phyloP scores from a whole-genome alignment of 1,140 invertebrate species.

The Halyomorpha halys region DNA sequence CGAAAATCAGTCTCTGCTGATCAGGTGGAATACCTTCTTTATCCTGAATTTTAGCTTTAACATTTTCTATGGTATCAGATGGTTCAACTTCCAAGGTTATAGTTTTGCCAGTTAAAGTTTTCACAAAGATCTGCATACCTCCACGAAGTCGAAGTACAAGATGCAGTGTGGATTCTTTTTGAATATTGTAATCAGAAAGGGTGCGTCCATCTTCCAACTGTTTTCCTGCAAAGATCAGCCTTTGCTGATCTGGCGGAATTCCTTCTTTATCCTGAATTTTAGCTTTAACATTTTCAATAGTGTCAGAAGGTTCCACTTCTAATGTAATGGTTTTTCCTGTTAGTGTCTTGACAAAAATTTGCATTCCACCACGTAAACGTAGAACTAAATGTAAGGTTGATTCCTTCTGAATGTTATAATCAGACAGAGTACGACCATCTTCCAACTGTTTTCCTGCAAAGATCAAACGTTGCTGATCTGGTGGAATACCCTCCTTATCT shows the following conservation, averaged over 20 bases:
- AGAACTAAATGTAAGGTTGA: slow-evolving; percentile 67
- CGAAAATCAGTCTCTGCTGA: slow-evolving; percentile 48
- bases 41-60: slow-evolving; percentile 68
- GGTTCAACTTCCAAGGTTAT: slow-evolving; percentile 60
- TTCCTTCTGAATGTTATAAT: slow-evolving; percentile 70
- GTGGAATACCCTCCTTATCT: slow-evolving; percentile 57
- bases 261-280: slow-evolving; percentile 67
- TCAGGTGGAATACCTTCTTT: slow-evolving; percentile 57
- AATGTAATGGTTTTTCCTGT: slow-evolving; percentile 80
- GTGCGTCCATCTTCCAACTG: slow-evolving; percentile 75
- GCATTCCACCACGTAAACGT: slow-evolving; percentile 57
- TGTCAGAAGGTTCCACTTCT: slow-evolving; percentile 62
- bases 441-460: slow-evolving; percentile 68
- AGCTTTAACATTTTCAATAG: slow-evolving; percentile 66
- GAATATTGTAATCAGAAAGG: slow-evolving; percentile 61
- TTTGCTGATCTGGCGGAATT: slow-evolving; percentile 53
- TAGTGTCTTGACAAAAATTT: slow-evolving; percentile 74
- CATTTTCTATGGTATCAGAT: slow-evolving; percentile 65
- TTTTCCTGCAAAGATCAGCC: slow-evolving; percentile 54
- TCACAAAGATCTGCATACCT: slow-evolving; percentile 59
- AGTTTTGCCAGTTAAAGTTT: slow-evolving; percentile 63
- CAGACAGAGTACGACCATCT: slow-evolving; percentile 64
- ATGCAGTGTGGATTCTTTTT: slow-evolving; percentile 53
- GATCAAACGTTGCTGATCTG: slow-evolving; percentile 50
- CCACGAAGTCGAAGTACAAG: slow-evolving; percentile 54